Conservation (phyloP, 2,888 invertebrate species). For the Caenorhabditis sp. region DNA sequence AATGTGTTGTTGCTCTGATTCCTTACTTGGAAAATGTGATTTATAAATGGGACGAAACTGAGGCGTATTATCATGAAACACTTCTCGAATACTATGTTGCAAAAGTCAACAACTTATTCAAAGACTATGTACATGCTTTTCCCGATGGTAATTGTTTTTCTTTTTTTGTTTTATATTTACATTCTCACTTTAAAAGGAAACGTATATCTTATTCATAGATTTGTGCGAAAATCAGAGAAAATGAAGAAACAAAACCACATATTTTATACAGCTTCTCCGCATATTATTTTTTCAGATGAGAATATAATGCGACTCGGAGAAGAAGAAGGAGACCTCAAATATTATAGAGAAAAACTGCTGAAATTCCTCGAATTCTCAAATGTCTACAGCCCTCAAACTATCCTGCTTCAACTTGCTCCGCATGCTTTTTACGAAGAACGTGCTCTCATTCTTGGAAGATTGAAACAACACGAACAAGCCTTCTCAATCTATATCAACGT, state of each 20-base stretch:
- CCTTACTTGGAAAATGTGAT: slow-evolving; percentile 94
- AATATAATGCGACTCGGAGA: slow-evolving; percentile 71
- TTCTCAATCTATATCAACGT: slow-evolving; percentile 89
- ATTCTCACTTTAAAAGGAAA: no score
- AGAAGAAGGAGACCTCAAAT: slow-evolving; percentile 75
- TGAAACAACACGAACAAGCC: slow-evolving; percentile 86
- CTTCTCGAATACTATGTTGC: slow-evolving; percentile 88
- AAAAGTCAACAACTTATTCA: slow-evolving; percentile 74
- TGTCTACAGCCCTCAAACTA: slow-evolving; percentile 60
- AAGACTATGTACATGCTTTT: slow-evolving; percentile 72
- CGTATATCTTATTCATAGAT: no score
- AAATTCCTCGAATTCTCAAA: slow-evolving; percentile 58
- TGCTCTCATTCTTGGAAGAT: slow-evolving; percentile 88
- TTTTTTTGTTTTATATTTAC: neutral
- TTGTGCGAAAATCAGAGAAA: no score
- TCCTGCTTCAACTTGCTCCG: slow-evolving; percentile 57
- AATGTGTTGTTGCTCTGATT: slow-evolving; percentile 81
- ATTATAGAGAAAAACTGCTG: slow-evolving; percentile 77
- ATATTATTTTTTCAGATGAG: slow-evolving; percentile 68
- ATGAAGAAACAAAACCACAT: no score
- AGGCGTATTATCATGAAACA: slow-evolving; percentile 87
- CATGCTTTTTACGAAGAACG: slow-evolving; percentile 85
- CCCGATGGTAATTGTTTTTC: slow-evolving; percentile 64
- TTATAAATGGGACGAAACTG: slow-evolving; percentile 85
- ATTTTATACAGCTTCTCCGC: no score